Evolutionary conservation across 2,797 vertebrate species (phyloP).

Genomic region (Gymnocypris eckloni): DNA sequence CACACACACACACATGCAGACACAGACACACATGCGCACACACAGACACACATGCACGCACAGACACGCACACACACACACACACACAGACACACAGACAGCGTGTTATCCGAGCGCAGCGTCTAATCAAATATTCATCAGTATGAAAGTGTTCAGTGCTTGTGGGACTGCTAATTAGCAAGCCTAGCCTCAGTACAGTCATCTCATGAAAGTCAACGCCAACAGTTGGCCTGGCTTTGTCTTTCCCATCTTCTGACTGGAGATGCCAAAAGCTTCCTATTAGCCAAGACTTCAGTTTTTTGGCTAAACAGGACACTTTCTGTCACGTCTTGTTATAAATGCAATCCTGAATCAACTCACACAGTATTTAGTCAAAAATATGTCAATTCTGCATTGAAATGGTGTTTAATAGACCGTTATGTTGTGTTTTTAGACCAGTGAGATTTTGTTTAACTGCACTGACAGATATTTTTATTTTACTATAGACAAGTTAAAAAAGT

Average conservation of each 20-base stretch:
- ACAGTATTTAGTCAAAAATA: neutral
- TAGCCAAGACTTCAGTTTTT: neutral
- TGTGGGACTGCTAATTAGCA: slow-evolving; percentile 58
- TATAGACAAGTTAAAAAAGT: neutral
- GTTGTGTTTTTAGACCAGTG: neutral
- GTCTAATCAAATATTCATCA: slow-evolving; percentile 58
- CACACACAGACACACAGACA: neutral
- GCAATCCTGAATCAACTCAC: neutral
- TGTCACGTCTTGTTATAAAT: neutral
- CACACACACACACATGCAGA: too few relatives aligned
- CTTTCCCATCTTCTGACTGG: neutral
- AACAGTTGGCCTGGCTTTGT: slow-evolving; percentile 54
- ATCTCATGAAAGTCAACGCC: slow-evolving; percentile 60
- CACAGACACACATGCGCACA: too few relatives aligned
- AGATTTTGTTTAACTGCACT: neutral
- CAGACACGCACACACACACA: neutral
- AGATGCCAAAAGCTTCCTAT: neutral
- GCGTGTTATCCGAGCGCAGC: slow-evolving; percentile 1
- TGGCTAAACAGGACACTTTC: neutral
- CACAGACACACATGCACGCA: neutral
- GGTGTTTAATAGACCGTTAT: neutral
- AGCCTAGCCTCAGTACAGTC: slow-evolving; percentile 39
- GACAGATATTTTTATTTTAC: neutral
- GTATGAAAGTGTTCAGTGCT: slow-evolving; percentile 41
- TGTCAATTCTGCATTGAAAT: neutral